Percentiles rank a stretch among this genome's conserved stretches.
phyloP scores from a whole-genome alignment of 2,888 invertebrate species.

The Lithophane semibrunnea region DNA sequence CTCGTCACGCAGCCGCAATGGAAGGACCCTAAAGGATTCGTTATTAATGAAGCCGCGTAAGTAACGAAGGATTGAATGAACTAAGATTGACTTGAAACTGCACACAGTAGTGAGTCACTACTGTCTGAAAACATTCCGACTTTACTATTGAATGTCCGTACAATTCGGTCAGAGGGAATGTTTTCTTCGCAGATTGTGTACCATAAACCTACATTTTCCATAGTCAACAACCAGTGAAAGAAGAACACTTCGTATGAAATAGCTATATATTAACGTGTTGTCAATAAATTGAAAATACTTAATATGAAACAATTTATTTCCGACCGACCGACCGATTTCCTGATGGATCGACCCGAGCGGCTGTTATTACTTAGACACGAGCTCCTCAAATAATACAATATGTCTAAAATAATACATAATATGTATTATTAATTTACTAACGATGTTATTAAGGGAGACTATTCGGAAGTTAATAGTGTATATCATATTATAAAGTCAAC shows the following conservation, averaged over 20 bases:
- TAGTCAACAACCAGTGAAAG: not conserved
- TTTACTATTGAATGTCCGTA: too few species aligned
- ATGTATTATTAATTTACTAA: not conserved
- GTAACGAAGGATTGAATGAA: slow-evolving; percentile 71
- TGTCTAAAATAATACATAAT: not conserved
- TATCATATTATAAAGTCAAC: not conserved
- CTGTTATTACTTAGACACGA: too few species aligned
- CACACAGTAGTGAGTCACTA: not conserved
- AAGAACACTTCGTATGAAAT: not conserved
- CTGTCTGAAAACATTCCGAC: too few species aligned
- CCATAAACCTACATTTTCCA: not conserved
- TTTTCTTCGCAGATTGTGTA: not conserved
- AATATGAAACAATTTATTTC: too few species aligned
- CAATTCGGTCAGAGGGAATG: too few species aligned
- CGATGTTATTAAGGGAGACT: too few species aligned
- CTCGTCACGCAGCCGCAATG: slow-evolving; percentile 94
- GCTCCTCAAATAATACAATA: too few species aligned
- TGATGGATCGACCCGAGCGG: too few species aligned
- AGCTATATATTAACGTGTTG: not conserved
- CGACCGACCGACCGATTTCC: too few species aligned
- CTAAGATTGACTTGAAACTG: not conserved
- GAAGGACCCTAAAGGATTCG: slow-evolving; percentile 93
- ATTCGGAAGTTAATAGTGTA: not conserved
- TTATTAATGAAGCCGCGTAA: slow-evolving; percentile 93
- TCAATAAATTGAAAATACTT: not conserved